Evolutionary conservation across 2,113 vertebrate species (phyloP).

Genomic region (Diadophis punctatus): DNA sequence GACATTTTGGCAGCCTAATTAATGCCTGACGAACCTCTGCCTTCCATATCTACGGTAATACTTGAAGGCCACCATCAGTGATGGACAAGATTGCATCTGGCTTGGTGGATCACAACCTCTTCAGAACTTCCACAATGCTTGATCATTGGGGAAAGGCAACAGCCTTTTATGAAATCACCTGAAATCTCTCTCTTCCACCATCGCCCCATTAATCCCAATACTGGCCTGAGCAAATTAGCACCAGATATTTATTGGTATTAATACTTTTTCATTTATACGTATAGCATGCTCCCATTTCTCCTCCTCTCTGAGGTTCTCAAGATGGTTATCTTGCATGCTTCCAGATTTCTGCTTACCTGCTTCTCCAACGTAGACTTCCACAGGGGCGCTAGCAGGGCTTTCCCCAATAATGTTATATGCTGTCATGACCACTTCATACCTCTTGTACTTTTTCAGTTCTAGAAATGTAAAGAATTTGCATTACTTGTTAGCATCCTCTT

Average conservation of each 20-base stretch:
- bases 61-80: background rate
- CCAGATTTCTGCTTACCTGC: slow-evolving; percentile 73
- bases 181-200: background rate
- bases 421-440: slow-evolving; percentile 88
- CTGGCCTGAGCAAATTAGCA: background rate
- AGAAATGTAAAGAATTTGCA: slow-evolving; percentile 32
- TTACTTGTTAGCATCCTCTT: background rate
- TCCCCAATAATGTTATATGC: slow-evolving; percentile 91
- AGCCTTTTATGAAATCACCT: background rate
- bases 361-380: slow-evolving; percentile 93
- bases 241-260: background rate
- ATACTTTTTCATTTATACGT: background rate
- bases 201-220: background rate
- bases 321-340: no score
- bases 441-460: slow-evolving; percentile 91
- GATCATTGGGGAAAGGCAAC: background rate
- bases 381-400: slow-evolving; percentile 81
- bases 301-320: background rate
- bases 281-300: background rate
- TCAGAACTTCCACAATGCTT: background rate
- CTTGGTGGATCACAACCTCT: background rate
- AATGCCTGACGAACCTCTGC: background rate
- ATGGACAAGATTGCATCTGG: background rate
- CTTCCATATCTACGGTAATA: background rate
- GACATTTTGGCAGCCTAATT: background rate